Evolutionary conservation across 1,140 invertebrate genomes (phyloP), one percentile per base, ranked within the genome.

Genomic region (Ganaspis sp.): DNA sequence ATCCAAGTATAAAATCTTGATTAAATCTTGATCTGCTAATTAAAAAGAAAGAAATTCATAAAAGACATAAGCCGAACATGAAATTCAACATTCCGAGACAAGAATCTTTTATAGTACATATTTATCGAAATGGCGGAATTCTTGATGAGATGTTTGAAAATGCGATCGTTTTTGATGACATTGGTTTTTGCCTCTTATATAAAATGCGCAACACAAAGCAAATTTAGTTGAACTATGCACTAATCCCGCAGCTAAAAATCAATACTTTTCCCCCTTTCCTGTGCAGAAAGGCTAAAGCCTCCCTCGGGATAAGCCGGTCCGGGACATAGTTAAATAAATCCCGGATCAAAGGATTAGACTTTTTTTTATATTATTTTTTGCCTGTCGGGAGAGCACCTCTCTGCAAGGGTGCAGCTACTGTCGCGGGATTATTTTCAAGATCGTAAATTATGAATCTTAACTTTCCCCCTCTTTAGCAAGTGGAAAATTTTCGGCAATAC

Each of bases 311-410:
- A 91, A 91, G 88, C 90, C 85, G 88, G 82, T 84, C 86, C 86
- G 87, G 87, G 86, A 89, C 88, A 89, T 90, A 91, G 87, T 91
- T 90, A 90, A 91, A 91, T 91, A 91, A 91, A 91, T 91, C 90
- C 90, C 81, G 90, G 90, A 91, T 91, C 88, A 91, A 91, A 87
- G 89, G 89, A 91, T 91, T 87, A 90, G 87, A 86, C 83, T 64
- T 84, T 86, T 45, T 82, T 81, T 82, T 83, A 80, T 85, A 81
- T 83, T 81, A 81, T 81, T 84, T 80, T 85, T 81, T 85, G n/a
- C 34, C n/a, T 0, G 11, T 9, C 19, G 53, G 53, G 53, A 29
- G 8, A 49, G 26, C 40, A 58, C 74, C 73, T 75, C 69, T 29
- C 73, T 37, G 9, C 53, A 49, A 49, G 45, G 45, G 45, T 70